Evolutionary conservation across 2,888 invertebrate genomes (phyloP).

Genomic region (Drosophila pseudotalamancana): DNA sequence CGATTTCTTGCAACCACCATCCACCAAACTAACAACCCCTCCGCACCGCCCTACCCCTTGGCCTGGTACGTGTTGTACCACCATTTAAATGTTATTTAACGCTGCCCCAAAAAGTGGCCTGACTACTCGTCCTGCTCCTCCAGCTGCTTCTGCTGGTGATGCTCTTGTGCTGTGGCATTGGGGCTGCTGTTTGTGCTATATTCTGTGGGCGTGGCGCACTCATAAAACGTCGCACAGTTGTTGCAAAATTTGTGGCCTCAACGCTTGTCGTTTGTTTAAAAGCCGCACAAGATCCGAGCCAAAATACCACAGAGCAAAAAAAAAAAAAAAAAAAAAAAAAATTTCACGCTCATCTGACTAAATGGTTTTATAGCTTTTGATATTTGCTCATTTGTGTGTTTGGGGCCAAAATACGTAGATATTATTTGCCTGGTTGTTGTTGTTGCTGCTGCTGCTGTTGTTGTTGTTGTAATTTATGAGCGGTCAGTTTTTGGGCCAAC

Average conservation of each 20-base stretch:
- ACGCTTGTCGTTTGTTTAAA: slow-evolving; percentile 57
- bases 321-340: slow-evolving; percentile 10
- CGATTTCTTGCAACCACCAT: slow-evolving; percentile 29
- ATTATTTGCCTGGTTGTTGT: slow-evolving; percentile 34
- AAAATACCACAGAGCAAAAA: slow-evolving; percentile 23
- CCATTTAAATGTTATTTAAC: slow-evolving; percentile 77
- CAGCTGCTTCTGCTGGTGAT: slow-evolving; percentile 9
- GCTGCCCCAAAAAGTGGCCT: slow-evolving; percentile 56
- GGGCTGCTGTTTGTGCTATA: slow-evolving; percentile 17
- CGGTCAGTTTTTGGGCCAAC: slow-evolving; percentile 62
- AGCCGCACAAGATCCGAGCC: slow-evolving; percentile 40
- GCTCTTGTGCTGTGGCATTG: neutral
- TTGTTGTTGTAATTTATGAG: slow-evolving; percentile 70
- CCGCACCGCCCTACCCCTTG: slow-evolving; percentile 1
- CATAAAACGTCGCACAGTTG: slow-evolving; percentile 71
- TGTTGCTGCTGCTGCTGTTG: slow-evolving; percentile 27
- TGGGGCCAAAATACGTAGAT: slow-evolving; percentile 55
- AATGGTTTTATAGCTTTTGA: slow-evolving; percentile 75
- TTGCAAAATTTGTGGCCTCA: slow-evolving; percentile 62
- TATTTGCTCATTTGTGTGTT: slow-evolving; percentile 73
- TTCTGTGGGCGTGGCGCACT: slow-evolving; percentile 43
- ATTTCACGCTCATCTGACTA: slow-evolving; percentile 78
- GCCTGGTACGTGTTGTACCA: slow-evolving; percentile 60
- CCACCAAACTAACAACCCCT: neutral
- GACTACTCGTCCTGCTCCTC: slow-evolving; percentile 31